Base-by-base conservation (phyloP, 1,140 invertebrate species). In the Tetranychus cinnabarinus region DNA sequence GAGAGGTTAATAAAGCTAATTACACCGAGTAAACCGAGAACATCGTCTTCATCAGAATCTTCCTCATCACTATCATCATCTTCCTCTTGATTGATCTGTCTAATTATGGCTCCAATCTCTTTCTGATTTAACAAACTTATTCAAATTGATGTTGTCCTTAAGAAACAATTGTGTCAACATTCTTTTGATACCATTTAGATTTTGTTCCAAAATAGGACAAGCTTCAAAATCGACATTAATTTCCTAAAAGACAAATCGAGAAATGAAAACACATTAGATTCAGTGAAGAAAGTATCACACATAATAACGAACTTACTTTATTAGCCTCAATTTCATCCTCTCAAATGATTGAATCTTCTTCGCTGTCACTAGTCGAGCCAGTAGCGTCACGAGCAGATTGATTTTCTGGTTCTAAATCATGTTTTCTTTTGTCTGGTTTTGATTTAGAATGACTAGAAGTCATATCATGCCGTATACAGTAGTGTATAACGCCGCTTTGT, bases 261-360 rank as follows among this genome's bases (percentile, higher is more conserved):
- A 42, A 10, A 42, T 4, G 10, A 42, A 42, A 42, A 42, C 39
- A 42, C 4, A 42, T 5, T 42, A 10, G 39, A 42, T 5, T 93
- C 89, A 0, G 90, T n/a, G n/a, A n/a, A n/a, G n/a, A n/a, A n/a
- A n/a, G n/a, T n/a, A n/a, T n/a, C n/a, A 42, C 39, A 42, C 39
- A 42, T 10, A 42, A 42, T 5, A 42, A 42, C 4, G 39, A 42
- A 42, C 39, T 42, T 10, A 42, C 39, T 10, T 42, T 42, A 42
- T 42, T 42, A 42, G 4, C 39, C 10, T 4, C 39, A 42, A 10
- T 10, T 42, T 42, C 39, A 42, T 42, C 39, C 10, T 96, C 71
- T 88, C 84, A 45, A 91, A 86, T 0, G 87, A 84, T 67, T 84
- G 84, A 70, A 54, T 63, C 42, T 62, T 15, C 6, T 57, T 57